Evolutionary conservation across 92 coral and sea anemone genomes (phyloP), one percentile per base, ranked within the genome.

Genomic region (Galaxea fascicularis): DNA sequence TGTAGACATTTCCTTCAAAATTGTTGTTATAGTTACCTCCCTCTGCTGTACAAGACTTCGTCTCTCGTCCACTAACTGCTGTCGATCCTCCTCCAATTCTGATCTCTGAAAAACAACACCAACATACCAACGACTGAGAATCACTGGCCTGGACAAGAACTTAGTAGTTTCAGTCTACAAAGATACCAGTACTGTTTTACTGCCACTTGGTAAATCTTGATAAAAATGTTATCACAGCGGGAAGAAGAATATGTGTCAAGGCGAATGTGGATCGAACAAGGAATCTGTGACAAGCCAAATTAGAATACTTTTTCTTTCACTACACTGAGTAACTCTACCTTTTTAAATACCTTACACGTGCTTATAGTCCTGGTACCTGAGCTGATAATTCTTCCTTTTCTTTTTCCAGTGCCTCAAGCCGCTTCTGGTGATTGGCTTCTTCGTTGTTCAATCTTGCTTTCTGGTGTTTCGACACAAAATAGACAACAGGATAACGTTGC

Each of bases 1-100:
- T 35, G 41, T 35, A 35, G 41, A 35, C 41, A 35, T 35, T 35
- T 35, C 41, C 41, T 2, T 35, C 41, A 35, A 35, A 2, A 65
- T 8, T 17, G 17, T 24, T 7, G 29, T 49, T 73, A 41, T 22
- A n/a, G 21, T 1, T 70, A 81, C 95, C 90, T 89, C 90, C 85
- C 88, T 79, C 53, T 95, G 92, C 39, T 62, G 78, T n/a, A 82
- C 54, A 11, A 95, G 67, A 30, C 84, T 79, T 62, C 75, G 82
- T 74, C 92, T 89, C 63, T 94, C 98, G 26, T 89, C 91, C 17
- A 88, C 85, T 28, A 95, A 59, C 56, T 84, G 91, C 64, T 75
- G 81, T 62, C 84, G 89, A 63, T 89, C 89, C 28, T 80, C 92
- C 69, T 86, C 93, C 54, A 94, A 56, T 62, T 91, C 89, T 56